phyloP scores from a whole-genome alignment of 2,888 invertebrate genomes.

The Hartigia nigra region DNA sequence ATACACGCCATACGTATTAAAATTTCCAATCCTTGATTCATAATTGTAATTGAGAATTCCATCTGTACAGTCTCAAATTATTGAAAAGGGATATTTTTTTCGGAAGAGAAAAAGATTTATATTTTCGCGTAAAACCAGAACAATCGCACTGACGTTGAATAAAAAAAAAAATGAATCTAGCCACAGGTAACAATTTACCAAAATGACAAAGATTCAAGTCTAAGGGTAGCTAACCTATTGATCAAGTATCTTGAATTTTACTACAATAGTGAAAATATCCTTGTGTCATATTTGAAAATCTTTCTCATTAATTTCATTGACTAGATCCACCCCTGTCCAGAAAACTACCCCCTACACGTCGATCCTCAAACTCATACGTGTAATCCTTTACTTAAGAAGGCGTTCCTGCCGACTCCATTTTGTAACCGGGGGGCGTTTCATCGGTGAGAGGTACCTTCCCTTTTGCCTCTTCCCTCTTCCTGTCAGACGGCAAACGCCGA shows the following conservation, averaged over 20 bases:
- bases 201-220: too few relatives aligned
- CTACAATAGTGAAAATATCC: background rate
- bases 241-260: background rate
- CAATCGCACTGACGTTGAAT: too few relatives aligned
- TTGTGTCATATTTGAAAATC: background rate
- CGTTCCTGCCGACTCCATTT: slow-evolving; percentile 52
- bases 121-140: too few relatives aligned
- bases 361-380: background rate
- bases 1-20: background rate
- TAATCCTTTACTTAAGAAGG: slow-evolving; percentile 22
- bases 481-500: background rate
- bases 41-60: background rate
- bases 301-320: background rate
- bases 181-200: too few relatives aligned
- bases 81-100: background rate
- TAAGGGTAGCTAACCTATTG: background rate
- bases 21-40: background rate
- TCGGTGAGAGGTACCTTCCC: slow-evolving; percentile 38
- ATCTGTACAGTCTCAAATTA: background rate
- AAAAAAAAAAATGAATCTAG: too few relatives aligned
- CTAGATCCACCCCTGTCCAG: background rate
- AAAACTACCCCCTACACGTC: background rate
- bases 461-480: slow-evolving; percentile 35
- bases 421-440: slow-evolving; percentile 49
- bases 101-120: background rate